Base-by-base conservation (phyloP, 35 echinoderm and acorn worm species). In the Apostichopus parvimensis region DNA sequence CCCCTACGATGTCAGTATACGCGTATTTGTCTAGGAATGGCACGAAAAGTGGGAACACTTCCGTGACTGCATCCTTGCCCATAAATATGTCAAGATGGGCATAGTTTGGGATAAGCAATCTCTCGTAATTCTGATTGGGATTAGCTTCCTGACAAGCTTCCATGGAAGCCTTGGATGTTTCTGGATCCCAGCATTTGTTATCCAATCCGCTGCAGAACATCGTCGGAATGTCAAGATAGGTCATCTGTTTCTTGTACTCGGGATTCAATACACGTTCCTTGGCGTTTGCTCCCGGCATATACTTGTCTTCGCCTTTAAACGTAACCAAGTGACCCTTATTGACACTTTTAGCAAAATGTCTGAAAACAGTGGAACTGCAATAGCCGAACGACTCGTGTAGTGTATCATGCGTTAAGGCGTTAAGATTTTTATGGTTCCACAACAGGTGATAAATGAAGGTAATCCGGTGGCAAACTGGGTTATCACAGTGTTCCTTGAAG, bases 391-490 rank as follows among this genome's bases (percentile, higher is more conserved):
- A 73, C 62, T 95, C 94, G 54, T 95, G 94, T 11, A 95, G 79
- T 20, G 94, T 95, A 60, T 95, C 94, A 78, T 95, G 94, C 0
- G 94, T 95, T 9, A 87, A 61, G 53, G 87, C 25, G 79, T 95
- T 95, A 13, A 95, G 54, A 23, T 95, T 95, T 5, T 81, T 4
- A 72, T 95, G 94, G 14, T 92, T 83, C 84, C 91, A 95, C 5
- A 95, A 66, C 17, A 95, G 94, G 52, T 87, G 87, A 62, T 95
- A 95, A 5, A 91, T 90, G 78, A 95, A 95, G 6, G 94, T 95
- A 11, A 95, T 88, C 14, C 91, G 76, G 57, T 95, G 94, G 86
- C 94, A 95, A 1, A 93, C 94, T 21, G 92, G 85, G 54, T 83
- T 95, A 60, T 93, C 94, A 57, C 94, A 95, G 68, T 95, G 94